Percentiles rank a stretch among this genome's conserved stretches.
phyloP scores from a whole-genome alignment of 2,797 vertebrate genomes.

The Phrynocephalus guinanensis region DNA sequence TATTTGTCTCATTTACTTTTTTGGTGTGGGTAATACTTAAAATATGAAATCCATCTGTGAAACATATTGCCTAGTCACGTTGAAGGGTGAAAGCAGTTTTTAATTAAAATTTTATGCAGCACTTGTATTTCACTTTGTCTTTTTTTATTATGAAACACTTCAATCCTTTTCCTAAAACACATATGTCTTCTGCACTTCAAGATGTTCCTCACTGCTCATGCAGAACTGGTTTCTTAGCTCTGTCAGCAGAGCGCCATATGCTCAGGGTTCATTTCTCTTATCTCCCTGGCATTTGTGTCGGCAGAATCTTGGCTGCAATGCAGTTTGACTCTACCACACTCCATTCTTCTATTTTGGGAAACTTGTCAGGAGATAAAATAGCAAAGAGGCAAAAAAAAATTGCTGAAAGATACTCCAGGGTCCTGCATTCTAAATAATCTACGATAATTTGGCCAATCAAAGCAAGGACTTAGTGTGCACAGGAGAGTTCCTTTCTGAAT shows the following conservation, averaged over 20 bases:
- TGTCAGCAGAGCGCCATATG: slow-evolving; percentile 80
- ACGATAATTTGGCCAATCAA: slow-evolving; percentile 43
- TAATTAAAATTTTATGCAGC: slow-evolving; percentile 83
- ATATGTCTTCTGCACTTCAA: slow-evolving; percentile 82
- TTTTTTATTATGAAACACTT: slow-evolving; percentile 84
- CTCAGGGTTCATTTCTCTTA: slow-evolving; percentile 75
- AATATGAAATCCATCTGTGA: slow-evolving; percentile 82
- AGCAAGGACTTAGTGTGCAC: slow-evolving; percentile 32
- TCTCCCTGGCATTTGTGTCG: slow-evolving; percentile 72
- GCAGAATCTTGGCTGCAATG: slow-evolving; percentile 74
- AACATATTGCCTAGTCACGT: slow-evolving; percentile 80
- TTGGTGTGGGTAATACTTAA: slow-evolving; percentile 77
- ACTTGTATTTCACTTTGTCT: slow-evolving; percentile 81
- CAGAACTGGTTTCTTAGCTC: slow-evolving; percentile 75
- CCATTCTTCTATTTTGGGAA: slow-evolving; percentile 69
- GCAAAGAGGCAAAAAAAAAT: slow-evolving; percentile 54
- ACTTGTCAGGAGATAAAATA: slow-evolving; percentile 75
- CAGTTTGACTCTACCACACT: slow-evolving; percentile 64
- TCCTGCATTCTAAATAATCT: slow-evolving; percentile 61
- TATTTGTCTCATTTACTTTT: slow-evolving; percentile 78
- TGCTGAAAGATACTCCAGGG: slow-evolving; percentile 48
- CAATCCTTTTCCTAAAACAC: slow-evolving; percentile 81
- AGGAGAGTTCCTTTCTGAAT: slow-evolving; percentile 55
- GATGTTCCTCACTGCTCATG: slow-evolving; percentile 79
- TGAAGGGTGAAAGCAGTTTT: slow-evolving; percentile 78